These are phyloP conservation scores for Triplophysa rosa DNA, from an alignment of 2,113 vertebrate genomes.

Conservation along the genomic window DNA sequence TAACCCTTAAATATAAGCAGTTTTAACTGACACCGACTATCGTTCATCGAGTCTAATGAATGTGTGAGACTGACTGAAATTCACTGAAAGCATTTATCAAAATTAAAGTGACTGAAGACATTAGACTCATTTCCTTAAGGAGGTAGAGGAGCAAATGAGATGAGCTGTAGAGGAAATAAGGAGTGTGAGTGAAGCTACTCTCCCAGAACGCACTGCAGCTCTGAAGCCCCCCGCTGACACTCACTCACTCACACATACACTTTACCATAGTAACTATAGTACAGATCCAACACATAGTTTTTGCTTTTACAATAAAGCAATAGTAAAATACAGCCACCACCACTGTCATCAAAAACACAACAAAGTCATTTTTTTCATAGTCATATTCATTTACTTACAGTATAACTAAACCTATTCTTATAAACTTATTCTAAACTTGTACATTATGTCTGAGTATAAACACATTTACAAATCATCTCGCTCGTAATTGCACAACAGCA, in stretches of 20 bases:
- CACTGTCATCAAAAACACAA: no score
- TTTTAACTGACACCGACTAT: neutral
- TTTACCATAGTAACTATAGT: neutral
- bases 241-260: neutral
- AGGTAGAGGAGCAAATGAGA: constrained; percentile 33
- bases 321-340: no score
- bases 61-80: neutral
- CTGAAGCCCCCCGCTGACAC: neutral
- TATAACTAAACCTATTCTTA: no score
- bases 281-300: neutral
- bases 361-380: no score
- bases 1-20: neutral
- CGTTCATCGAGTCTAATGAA: neutral
- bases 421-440: no score
- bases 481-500: neutral
- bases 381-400: no score
- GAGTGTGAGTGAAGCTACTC: constrained; percentile 41
- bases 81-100: constrained; percentile 17
- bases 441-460: neutral
- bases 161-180: constrained; percentile 32
- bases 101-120: constrained; percentile 28
- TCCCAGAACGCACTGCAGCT: constrained; percentile 28
- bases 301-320: neutral
- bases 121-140: constrained; percentile 38
- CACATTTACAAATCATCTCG: neutral